These are phyloP conservation scores for Pluvialis apricaria DNA, from an alignment of 2,113 vertebrate genomes.

Conservation along the genomic window DNA sequence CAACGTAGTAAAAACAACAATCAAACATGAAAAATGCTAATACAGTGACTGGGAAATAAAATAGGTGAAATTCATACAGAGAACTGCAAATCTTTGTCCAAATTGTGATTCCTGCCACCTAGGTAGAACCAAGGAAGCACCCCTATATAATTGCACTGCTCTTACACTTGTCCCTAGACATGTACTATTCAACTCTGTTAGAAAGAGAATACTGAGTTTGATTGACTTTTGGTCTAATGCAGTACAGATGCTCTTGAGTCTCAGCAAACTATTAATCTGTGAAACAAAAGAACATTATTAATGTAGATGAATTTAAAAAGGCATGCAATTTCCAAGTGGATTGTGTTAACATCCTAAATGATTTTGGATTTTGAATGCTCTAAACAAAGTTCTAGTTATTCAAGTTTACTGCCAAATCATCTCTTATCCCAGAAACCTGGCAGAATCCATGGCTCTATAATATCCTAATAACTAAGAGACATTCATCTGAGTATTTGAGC, in stretches of 20 bases:
- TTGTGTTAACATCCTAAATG: neutral
- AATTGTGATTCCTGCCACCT: neutral
- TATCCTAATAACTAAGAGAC: neutral
- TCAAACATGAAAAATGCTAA: neutral
- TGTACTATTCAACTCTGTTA: neutral
- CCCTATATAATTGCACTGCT: neutral
- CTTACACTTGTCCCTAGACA: neutral
- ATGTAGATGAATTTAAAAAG: neutral
- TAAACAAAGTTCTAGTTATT: neutral
- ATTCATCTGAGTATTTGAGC: neutral
- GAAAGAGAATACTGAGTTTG: neutral
- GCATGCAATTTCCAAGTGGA: neutral
- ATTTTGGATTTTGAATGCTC: neutral
- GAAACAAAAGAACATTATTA: neutral
- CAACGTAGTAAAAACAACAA: neutral
- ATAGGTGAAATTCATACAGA: neutral
- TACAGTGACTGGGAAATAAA: neutral
- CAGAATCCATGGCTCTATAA: neutral
- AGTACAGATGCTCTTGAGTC: neutral
- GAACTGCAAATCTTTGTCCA: neutral
- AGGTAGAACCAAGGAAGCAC: neutral
- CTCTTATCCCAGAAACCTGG: neutral
- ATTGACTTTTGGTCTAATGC: neutral
- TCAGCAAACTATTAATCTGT: neutral
- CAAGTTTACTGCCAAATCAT: neutral